Evolutionary conservation across 2,113 vertebrate genomes (phyloP), one percentile per base, ranked within the genome.

Genomic region (Oncorhynchus tshawytscha): DNA sequence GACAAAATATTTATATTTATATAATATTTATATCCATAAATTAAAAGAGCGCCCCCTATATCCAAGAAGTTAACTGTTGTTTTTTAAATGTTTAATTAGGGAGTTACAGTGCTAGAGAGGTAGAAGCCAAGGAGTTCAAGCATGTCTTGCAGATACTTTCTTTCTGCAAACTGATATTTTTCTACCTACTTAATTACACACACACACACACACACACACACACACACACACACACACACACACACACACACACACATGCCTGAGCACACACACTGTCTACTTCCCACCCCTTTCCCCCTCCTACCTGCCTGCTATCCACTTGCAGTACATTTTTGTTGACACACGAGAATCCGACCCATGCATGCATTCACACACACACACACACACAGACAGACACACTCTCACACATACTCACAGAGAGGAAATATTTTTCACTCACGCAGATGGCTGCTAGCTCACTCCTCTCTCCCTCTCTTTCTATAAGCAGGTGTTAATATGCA

Each of bases 401-500:
- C 57, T 60, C 49, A 74, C 62, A 68, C 27, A 39, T 13, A 15
- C 67, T 79, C 5, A 71, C 78, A 76, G 70, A 76, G 70, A 76
- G 86, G 78, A 77, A 66, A 75, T 76, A 84, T 77, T 82, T 71
- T 70, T 76, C 71, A 73, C 65, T 66, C 39, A 79, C 54, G 31
- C 76, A 79, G 74, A 75, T 62, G n/a, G 74, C 77, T 67, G 62
- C 75, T 75, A 67, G 54, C 76, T 84, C 70, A 71, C 71, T 84
- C 59, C 67, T 75, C 72, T 73, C 81, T 75, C 69, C 62, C 27
- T 65, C 74, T 70, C 65, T 71, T 25, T 78, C 73, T 64, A 64
- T 64, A 73, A 85, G 90, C 92, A 93, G 90, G 91, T 93, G 92
- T 86, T 90, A 81, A 88, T 90, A 90, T 86, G 76, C 89, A 82